Percentiles rank a stretch among this genome's conserved stretches.
phyloP scores from a whole-genome alignment of 2,797 vertebrate species.

The Clarias laeviceps region DNA sequence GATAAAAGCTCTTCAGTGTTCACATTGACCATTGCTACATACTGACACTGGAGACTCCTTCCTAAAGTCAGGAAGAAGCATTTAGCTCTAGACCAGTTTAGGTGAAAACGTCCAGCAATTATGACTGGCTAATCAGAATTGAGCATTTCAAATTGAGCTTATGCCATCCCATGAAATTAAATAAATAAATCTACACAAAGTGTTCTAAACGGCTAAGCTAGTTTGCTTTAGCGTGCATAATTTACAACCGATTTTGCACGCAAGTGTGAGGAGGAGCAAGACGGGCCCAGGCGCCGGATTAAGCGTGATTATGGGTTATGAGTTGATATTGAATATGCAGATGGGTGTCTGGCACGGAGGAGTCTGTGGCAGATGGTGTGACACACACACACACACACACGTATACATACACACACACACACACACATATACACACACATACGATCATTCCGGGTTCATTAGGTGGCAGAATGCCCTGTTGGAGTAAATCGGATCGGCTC shows the following conservation, averaged over 20 bases:
- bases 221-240: not conserved
- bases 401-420: slow-evolving; percentile 36
- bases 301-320: slow-evolving; percentile 56
- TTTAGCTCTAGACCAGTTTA: not conserved
- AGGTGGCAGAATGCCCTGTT: slow-evolving; percentile 26
- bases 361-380: slow-evolving; percentile 41
- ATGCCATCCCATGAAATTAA: too few species aligned
- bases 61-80: too few species aligned
- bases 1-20: not conserved
- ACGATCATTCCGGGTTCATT: slow-evolving; percentile 37
- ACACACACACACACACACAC: slow-evolving; percentile 14
- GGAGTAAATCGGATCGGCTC: not conserved
- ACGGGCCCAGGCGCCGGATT: slow-evolving; percentile 36
- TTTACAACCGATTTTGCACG: not conserved
- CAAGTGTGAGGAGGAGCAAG: slow-evolving; percentile 8
- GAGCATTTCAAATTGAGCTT: not conserved
- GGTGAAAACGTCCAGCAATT: too few species aligned
- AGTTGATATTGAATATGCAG: slow-evolving; percentile 50
- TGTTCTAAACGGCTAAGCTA: not conserved
- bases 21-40: not conserved
- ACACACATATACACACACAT: slow-evolving; percentile 5
- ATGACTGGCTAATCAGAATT: not conserved
- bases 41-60: not conserved
- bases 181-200: too few species aligned
- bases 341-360: slow-evolving; percentile 49